Percentiles rank a stretch among this genome's conserved stretches.
These are phyloP conservation scores for Nebria salina DNA, from an alignment of 2,888 invertebrate genomes.

Conservation along the genomic window DNA sequence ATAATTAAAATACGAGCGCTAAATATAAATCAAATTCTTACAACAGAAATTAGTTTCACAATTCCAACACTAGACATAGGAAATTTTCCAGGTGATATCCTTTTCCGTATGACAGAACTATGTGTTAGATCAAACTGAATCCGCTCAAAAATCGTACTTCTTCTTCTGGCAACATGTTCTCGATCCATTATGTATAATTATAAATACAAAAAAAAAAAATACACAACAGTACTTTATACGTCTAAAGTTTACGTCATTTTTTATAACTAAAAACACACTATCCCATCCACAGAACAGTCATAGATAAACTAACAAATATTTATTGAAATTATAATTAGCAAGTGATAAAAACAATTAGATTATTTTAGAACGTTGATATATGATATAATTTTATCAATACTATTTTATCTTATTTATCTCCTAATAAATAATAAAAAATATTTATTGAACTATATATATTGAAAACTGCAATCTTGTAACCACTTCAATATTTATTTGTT, in stretches of 20 bases:
- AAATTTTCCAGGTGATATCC: conserved; percentile 35
- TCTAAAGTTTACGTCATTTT: background rate
- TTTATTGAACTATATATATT: background rate
- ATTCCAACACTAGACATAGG: conserved; percentile 35
- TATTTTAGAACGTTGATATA: background rate
- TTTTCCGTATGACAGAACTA: conserved; percentile 24
- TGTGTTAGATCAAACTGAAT: conserved; percentile 36
- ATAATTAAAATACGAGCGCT: background rate
- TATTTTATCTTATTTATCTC: background rate
- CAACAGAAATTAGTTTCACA: conserved; percentile 31
- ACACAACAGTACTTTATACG: background rate
- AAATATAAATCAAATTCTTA: conserved; percentile 21
- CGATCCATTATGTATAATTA: conserved; percentile 31
- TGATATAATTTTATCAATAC: background rate
- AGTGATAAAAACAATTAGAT: background rate
- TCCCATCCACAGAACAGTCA: background rate
- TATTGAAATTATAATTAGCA: background rate
- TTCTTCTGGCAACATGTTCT: conserved; percentile 21
- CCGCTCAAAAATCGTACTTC: conserved; percentile 34
- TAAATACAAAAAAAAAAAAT: background rate
- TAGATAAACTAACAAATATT: background rate
- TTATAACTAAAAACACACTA: background rate
- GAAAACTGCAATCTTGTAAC: background rate
- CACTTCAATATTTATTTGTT: background rate
- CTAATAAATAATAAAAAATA: background rate